phyloP scores from a whole-genome alignment of 2,113 vertebrate species.

The Sciurus niger region DNA sequence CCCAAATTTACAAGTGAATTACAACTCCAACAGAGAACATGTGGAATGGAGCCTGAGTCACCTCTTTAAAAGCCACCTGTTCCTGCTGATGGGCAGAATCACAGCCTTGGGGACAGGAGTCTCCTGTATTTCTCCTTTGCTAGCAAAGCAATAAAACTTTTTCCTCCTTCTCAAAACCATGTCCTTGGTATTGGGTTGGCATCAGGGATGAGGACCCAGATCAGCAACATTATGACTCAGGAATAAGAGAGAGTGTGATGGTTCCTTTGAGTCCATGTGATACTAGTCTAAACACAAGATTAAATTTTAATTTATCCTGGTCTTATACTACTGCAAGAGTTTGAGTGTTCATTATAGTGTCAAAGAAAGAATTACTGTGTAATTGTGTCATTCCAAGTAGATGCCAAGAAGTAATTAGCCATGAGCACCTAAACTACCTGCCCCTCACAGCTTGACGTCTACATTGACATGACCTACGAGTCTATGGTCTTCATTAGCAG shows the following conservation, averaged over 20 bases:
- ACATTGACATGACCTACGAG: background rate
- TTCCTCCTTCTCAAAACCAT: too few relatives aligned
- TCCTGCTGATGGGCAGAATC: too few relatives aligned
- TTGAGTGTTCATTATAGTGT: background rate
- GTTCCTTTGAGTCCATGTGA: too few relatives aligned
- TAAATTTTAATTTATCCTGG: background rate
- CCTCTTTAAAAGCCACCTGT: too few relatives aligned
- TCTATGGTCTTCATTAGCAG: background rate
- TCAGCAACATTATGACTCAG: background rate
- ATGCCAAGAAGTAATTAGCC: background rate
- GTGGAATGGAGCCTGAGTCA: too few relatives aligned
- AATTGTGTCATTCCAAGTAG: background rate
- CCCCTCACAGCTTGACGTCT: background rate
- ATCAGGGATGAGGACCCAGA: too few relatives aligned
- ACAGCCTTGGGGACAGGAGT: too few relatives aligned
- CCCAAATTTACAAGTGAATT: too few relatives aligned
- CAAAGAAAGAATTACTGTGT: background rate
- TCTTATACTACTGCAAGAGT: background rate
- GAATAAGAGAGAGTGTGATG: background rate
- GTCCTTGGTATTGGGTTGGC: too few relatives aligned
- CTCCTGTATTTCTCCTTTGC: too few relatives aligned
- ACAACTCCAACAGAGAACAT: too few relatives aligned
- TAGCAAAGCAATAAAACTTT: too few relatives aligned
- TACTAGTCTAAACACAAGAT: background rate
- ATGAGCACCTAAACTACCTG: background rate